Percentiles rank a stretch among this genome's conserved stretches.
Evolutionary conservation across 2,797 vertebrate species (phyloP).

Genomic region (Enteromius thamalakanensis): DNA sequence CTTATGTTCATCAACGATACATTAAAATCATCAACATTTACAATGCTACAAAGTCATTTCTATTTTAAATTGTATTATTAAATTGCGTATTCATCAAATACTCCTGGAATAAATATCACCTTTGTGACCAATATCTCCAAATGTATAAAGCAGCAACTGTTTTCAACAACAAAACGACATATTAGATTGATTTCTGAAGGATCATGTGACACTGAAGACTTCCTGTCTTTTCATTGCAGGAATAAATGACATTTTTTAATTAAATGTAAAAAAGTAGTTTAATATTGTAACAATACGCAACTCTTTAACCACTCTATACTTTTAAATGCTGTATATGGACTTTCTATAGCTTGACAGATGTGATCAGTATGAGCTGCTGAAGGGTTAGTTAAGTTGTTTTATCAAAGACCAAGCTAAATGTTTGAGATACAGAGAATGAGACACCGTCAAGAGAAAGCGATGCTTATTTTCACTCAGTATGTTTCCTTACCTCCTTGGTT

Average conservation of each 20-base stretch:
- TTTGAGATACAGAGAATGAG: slow-evolving; percentile 14
- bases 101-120: too few species aligned
- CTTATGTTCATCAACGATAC: too few species aligned
- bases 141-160: too few species aligned
- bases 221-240: background rate
- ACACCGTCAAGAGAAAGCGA: slow-evolving; percentile 9
- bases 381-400: background rate
- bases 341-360: background rate
- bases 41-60: too few species aligned
- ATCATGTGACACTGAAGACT: too few species aligned
- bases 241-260: background rate
- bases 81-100: too few species aligned
- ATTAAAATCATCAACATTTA: too few species aligned
- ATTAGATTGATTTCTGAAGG: too few species aligned
- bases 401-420: background rate
- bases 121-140: too few species aligned
- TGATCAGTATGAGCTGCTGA: background rate
- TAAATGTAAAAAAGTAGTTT: background rate
- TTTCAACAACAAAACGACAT: too few species aligned
- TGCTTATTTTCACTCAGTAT: slow-evolving; percentile 21
- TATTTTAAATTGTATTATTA: too few species aligned
- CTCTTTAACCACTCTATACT: too few species aligned
- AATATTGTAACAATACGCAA: background rate
- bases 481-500: slow-evolving; percentile 4
- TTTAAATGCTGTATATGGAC: background rate